A percentile compares a stretch with the other conserved stretches of the same genome.
Conservation (phyloP, 2,888 invertebrate genomes). For the Troides aeacus region DNA sequence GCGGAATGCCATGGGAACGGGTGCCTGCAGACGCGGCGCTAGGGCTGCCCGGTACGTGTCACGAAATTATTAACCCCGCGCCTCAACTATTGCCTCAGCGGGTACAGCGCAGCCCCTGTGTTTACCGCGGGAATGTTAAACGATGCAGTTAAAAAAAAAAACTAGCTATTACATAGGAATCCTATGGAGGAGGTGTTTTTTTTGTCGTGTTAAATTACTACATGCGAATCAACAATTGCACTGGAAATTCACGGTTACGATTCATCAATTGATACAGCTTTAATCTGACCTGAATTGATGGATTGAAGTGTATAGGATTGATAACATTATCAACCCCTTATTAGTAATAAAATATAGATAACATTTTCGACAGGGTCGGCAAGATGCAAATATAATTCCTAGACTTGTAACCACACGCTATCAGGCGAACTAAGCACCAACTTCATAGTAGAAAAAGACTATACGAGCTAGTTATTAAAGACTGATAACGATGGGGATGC, state of each 20-base stretch:
- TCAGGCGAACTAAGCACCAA: too few species aligned
- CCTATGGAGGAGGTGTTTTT: not conserved
- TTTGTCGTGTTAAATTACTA: not conserved
- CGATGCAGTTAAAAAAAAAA: conserved; percentile 15
- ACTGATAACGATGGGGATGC: too few species aligned
- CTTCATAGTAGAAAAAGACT: too few species aligned
- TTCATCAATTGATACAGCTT: not conserved
- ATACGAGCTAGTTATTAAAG: too few species aligned
- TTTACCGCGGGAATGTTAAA: conserved; percentile 40
- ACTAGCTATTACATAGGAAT: conserved; percentile 7
- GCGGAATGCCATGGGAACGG: conserved; percentile 74
- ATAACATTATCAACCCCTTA: too few species aligned
- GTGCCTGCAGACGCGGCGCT: conserved; percentile 44
- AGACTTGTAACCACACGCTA: too few species aligned
- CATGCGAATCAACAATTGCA: not conserved
- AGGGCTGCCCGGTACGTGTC: conserved; percentile 51
- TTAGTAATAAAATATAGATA: too few species aligned
- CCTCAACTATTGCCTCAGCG: conserved; percentile 58
- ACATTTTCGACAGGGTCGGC: too few species aligned
- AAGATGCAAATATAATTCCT: too few species aligned
- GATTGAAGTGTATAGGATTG: too few species aligned
- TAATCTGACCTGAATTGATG: not conserved
- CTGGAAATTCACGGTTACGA: not conserved
- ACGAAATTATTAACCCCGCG: conserved; percentile 62
- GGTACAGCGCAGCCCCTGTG: conserved; percentile 35